phyloP scores from a whole-genome alignment of 2,797 vertebrate genomes.

The Trachops cirrhosus region DNA sequence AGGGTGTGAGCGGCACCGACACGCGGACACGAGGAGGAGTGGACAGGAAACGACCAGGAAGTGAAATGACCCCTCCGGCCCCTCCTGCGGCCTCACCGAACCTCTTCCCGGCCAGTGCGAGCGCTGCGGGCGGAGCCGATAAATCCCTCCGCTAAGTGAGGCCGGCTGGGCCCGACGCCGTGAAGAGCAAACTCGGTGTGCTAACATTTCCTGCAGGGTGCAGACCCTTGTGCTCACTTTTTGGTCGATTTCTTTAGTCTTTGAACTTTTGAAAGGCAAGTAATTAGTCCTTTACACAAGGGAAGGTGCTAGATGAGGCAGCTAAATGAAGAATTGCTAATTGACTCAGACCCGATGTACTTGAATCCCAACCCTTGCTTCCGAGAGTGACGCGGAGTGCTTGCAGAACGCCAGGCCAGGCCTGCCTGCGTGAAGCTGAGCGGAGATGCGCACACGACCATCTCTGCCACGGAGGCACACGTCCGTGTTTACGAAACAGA shows the following conservation, averaged over 20 bases:
- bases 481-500: neutral
- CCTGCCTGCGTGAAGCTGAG: neutral
- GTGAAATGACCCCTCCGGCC: neutral
- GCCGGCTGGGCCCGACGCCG: neutral
- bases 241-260: constrained; percentile 26
- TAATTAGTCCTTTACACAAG: constrained; percentile 7
- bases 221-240: neutral
- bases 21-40: too few relatives aligned
- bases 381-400: neutral
- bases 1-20: too few relatives aligned
- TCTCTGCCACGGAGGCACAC: neutral
- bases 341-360: neutral
- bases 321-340: neutral
- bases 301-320: neutral
- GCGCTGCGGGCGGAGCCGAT: too few relatives aligned
- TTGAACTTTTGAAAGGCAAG: constrained; percentile 47
- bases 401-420: neutral
- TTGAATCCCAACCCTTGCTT: neutral
- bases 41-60: neutral
- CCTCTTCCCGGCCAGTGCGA: neutral
- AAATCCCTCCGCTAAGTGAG: neutral
- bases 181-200: neutral
- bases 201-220: neutral
- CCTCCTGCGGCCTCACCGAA: too few relatives aligned
- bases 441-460: neutral